Evolutionary conservation across 2,113 vertebrate genomes (phyloP).

Genomic region (Erpornis zantholeuca): DNA sequence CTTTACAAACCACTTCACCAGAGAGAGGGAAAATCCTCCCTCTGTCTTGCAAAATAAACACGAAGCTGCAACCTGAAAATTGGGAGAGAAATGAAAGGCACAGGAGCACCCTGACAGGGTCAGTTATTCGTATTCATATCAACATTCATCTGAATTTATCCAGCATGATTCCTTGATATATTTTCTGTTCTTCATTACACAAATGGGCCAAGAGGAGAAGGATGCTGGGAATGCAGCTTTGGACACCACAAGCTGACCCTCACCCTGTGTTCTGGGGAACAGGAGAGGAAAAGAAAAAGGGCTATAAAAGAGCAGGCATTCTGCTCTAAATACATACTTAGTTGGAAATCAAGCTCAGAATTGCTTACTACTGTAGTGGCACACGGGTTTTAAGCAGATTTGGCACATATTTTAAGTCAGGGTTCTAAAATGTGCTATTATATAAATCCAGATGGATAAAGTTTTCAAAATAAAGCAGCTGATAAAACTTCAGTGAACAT

Average conservation of each 20-base stretch:
- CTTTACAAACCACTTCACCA: background rate
- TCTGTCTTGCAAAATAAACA: background rate
- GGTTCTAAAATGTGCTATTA: accelerated
- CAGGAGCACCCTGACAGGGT: background rate
- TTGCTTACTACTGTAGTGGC: background rate
- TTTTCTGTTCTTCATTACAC: background rate
- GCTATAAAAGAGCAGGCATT: background rate
- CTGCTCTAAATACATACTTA: background rate
- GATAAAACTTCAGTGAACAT: background rate
- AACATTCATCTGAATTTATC: background rate
- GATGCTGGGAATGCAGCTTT: background rate
- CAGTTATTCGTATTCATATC: background rate
- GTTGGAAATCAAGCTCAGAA: background rate
- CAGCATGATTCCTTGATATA: background rate
- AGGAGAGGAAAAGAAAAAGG: accelerated
- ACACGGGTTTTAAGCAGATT: background rate
- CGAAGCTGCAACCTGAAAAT: accelerated
- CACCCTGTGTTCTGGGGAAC: background rate
- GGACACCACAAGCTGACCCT: background rate
- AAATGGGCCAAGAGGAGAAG: background rate
- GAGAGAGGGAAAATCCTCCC: background rate
- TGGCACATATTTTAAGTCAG: background rate
- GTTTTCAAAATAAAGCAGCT: background rate
- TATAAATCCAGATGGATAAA: background rate
- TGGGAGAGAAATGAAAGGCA: background rate